These are phyloP conservation scores for Chironomus tentans DNA, from an alignment of 2,888 invertebrate genomes.

Conservation along the genomic window DNA sequence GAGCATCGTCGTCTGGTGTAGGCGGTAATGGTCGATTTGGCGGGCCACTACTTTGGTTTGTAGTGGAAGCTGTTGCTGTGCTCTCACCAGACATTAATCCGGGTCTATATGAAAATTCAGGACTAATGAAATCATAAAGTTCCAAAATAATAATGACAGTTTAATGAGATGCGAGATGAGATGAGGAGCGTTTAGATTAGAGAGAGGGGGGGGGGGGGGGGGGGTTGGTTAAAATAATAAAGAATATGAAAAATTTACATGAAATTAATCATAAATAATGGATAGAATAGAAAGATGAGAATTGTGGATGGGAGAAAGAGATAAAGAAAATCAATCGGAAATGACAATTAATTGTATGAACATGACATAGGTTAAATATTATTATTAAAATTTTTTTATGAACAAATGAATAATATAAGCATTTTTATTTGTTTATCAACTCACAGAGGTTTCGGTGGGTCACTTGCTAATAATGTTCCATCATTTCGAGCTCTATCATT, in stretches of 20 bases:
- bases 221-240: not conserved
- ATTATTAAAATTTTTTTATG: not conserved
- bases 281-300: slow-evolving; percentile 30
- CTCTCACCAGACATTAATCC: slow-evolving; percentile 52
- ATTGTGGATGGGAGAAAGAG: slow-evolving; percentile 31
- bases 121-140: slow-evolving; percentile 48
- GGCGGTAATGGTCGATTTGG: slow-evolving; percentile 91
- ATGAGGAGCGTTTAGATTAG: too few species aligned
- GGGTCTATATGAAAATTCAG: slow-evolving; percentile 74
- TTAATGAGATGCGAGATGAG: slow-evolving; percentile 12
- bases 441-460: slow-evolving; percentile 94
- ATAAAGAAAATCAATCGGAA: slow-evolving; percentile 28
- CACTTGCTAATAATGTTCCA: slow-evolving; percentile 90
- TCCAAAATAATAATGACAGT: slow-evolving; percentile 29
- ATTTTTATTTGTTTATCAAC: slow-evolving; percentile 38
- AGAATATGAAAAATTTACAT: too few species aligned
- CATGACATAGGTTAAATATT: not conserved
- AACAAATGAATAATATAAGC: too few species aligned
- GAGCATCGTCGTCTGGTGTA: slow-evolving; percentile 72
- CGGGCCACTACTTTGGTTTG: slow-evolving; percentile 55
- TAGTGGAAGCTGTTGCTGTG: slow-evolving; percentile 38
- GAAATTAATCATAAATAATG: slow-evolving; percentile 30
- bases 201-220: slow-evolving; percentile 27
- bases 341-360: slow-evolving; percentile 28
- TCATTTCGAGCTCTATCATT: slow-evolving; percentile 76